Conservation (phyloP, 2,888 invertebrate genomes). For the Agrotis segetum region DNA sequence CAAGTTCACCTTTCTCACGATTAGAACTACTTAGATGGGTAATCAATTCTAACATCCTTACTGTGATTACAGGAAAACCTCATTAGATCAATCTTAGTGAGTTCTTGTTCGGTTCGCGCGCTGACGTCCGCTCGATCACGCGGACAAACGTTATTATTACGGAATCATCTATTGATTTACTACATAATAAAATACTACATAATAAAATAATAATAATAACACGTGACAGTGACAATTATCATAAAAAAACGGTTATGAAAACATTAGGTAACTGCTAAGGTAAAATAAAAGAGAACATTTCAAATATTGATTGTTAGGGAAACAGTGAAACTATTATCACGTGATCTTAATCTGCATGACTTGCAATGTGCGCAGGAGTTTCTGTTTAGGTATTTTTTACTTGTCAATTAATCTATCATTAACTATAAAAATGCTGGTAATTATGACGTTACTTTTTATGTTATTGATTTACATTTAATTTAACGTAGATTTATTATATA, state of each 20-base stretch:
- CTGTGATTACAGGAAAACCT: conserved; percentile 49
- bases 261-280: not conserved
- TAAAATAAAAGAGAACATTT: not conserved
- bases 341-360: conserved; percentile 11
- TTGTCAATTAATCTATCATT: not conserved
- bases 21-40: not conserved
- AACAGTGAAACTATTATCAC: conserved; percentile 17
- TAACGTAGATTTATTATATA: not conserved
- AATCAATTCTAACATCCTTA: conserved; percentile 22
- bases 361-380: not conserved
- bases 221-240: conserved; percentile 12
- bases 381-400: not conserved
- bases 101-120: conserved; percentile 26
- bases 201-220: conserved; percentile 12
- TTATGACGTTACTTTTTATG: not conserved
- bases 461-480: conserved; percentile 14
- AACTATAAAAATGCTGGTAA: not conserved
- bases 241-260: conserved; percentile 3
- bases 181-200: conserved; percentile 2
- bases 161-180: conserved; percentile 4
- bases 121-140: conserved; percentile 38
- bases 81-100: conserved; percentile 34
- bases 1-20: not conserved
- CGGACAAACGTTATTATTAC: conserved; percentile 6
- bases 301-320: not conserved